A percentile compares a stretch with the other conserved stretches of the same genome.
Evolutionary conservation across 1,140 invertebrate genomes (phyloP).

Genomic region (Meloidogyne chitwoodi): DNA sequence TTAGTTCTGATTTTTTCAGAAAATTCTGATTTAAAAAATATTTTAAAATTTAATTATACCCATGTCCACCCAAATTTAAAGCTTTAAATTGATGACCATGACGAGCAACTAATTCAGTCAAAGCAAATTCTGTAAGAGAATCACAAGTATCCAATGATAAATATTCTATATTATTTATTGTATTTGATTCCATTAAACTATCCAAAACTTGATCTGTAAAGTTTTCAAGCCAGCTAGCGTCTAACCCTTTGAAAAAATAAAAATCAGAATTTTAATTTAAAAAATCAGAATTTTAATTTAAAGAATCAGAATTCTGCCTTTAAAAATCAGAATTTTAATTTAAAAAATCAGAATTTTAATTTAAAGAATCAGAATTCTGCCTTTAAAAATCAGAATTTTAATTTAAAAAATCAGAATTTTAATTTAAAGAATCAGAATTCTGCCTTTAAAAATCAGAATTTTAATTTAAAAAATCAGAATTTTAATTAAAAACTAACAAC

Average conservation of each 20-base stretch:
- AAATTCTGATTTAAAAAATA: too few relatives aligned
- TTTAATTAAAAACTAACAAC: constrained; percentile 71
- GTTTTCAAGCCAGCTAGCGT: constrained; percentile 82
- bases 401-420: neutral
- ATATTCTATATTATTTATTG: constrained; percentile 76
- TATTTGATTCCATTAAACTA: constrained; percentile 81
- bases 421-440: too few relatives aligned
- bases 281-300: neutral
- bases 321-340: neutral
- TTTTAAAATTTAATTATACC: too few relatives aligned
- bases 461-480: neutral
- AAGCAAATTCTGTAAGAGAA: constrained; percentile 83
- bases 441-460: neutral
- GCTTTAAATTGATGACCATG: constrained; percentile 82
- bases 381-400: neutral
- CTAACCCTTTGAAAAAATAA: constrained; percentile 11
- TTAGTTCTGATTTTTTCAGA: too few relatives aligned
- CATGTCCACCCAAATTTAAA: constrained; percentile 84
- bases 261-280: neutral
- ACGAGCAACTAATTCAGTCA: constrained; percentile 82
- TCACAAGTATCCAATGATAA: constrained; percentile 84
- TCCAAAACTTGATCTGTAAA: constrained; percentile 89
- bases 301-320: neutral
- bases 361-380: neutral
- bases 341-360: neutral